Evolutionary conservation across 2,113 vertebrate species (phyloP), one percentile per base, ranked within the genome.

Genomic region (Sceloporus undulatus): DNA sequence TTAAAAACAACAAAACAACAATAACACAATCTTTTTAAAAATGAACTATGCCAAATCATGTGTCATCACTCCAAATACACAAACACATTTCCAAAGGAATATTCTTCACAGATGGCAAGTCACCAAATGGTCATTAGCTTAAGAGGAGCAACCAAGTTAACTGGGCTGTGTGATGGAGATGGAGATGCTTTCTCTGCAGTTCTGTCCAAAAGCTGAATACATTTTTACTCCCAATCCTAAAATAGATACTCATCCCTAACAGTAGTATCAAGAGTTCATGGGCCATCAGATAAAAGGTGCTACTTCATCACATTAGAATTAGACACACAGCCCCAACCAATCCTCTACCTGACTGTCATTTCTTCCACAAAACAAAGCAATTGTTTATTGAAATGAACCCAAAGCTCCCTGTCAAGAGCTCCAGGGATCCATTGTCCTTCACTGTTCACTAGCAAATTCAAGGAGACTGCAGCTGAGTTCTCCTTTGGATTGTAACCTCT

Each of bases 371-470:
- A 54, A 40, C 3, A 27, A 81, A 70, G 5, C 14, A 66, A 68
- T 81, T 40, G 52, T 42, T 48, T 82, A 82, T 23, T 89, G 73
- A 56, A 70, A 70, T 77, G n/a, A 38, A 73, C 42, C 48, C 10
- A 42, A 71, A 70, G 42, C 27, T 65, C 16, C 78, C 59, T 38
- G 56, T 65, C 74, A n/a, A 86, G 62, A 83, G 82, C 71, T 18
- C 59, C 65, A 77, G 42, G 84, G 19, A 85, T 84, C 9, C 79
- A 27, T 62, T 19, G 42, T 42, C 62, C 16, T 87, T 80, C 88
- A 42, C 11, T 91, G 86, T 82, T 85, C 83, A 56, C 87, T 38
- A 66, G 19, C 54, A 83, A 16, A 82, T 87, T 56, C 1, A 82
- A 40, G 68, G 79, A 2, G 40, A 80, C 42, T 52, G 65, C n/a